Conservation (phyloP, 2,797 vertebrate genomes). For the Hemibagrus guttatus region DNA sequence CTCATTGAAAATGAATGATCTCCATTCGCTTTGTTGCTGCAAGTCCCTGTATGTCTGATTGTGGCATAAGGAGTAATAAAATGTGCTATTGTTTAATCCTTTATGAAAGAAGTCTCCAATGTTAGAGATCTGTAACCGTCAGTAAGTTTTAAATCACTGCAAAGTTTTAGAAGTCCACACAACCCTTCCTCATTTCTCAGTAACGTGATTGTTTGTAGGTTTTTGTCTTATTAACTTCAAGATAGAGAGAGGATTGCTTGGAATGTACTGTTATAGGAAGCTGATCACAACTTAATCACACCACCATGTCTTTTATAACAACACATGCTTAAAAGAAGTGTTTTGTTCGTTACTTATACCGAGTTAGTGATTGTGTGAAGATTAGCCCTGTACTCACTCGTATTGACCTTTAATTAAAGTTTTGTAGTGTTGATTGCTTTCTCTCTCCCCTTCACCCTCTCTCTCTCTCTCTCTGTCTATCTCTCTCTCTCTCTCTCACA, state of each 20-base stretch:
- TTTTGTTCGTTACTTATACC: neutral
- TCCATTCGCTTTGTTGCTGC: no score
- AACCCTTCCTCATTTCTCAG: neutral
- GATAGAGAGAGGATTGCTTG: neutral
- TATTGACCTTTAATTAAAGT: constrained; percentile 29
- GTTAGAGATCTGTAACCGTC: no score
- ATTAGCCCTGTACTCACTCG: neutral
- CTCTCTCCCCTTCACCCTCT: no score
- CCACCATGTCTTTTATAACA: neutral
- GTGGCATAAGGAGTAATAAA: neutral
- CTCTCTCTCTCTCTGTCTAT: neutral
- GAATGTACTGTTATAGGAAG: neutral
- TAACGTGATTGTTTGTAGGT: no score
- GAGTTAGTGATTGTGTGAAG: constrained; percentile 25
- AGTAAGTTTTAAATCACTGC: neutral
- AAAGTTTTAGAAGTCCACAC: neutral
- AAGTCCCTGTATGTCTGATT: no score
- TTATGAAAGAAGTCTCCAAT: neutral
- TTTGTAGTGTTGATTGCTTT: constrained; percentile 24
- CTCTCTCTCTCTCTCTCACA: neutral
- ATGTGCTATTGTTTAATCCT: no score
- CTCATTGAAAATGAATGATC: no score
- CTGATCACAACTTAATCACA: neutral
- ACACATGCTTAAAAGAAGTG: neutral
- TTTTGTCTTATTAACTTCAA: neutral